A percentile compares a stretch with the other conserved stretches of the same genome.
phyloP scores from a whole-genome alignment of 2,888 invertebrate species.

The Calameuta idolon region DNA sequence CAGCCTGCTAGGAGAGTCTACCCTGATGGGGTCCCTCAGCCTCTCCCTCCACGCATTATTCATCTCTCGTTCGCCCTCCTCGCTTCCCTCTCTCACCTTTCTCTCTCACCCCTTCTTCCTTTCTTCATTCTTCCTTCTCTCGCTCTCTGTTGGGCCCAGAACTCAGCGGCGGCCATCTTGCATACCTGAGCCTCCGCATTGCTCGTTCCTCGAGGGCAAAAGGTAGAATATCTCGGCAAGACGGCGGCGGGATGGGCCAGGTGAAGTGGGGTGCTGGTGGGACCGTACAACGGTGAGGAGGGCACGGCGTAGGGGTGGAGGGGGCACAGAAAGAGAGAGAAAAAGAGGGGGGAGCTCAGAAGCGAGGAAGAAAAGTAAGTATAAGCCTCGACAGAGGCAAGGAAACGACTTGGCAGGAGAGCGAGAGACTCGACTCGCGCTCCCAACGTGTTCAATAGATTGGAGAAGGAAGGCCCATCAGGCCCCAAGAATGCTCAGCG shows the following conservation, averaged over 20 bases:
- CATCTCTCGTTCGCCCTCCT: slow-evolving; percentile 48
- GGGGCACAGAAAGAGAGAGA: slow-evolving; percentile 24
- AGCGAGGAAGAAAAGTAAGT: slow-evolving; percentile 10
- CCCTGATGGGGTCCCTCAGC: slow-evolving; percentile 34
- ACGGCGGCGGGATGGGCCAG: slow-evolving; percentile 38
- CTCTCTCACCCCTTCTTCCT: slow-evolving; percentile 28
- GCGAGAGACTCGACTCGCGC: slow-evolving; percentile 13
- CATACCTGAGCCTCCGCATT: slow-evolving; percentile 68
- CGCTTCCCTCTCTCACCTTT: not conserved
- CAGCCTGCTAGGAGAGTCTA: slow-evolving; percentile 21
- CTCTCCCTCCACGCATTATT: slow-evolving; percentile 58
- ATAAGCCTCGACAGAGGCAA: not conserved
- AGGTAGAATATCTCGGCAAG: slow-evolving; percentile 65
- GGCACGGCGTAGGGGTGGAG: slow-evolving; percentile 10
- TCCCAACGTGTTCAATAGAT: slow-evolving; percentile 55
- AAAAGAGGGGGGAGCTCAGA: slow-evolving; percentile 10
- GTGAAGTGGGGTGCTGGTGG: slow-evolving; percentile 20
- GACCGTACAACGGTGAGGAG: slow-evolving; percentile 23
- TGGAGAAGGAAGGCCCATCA: slow-evolving; percentile 56
- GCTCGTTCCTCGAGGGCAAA: slow-evolving; percentile 67
- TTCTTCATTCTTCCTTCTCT: slow-evolving; percentile 31
- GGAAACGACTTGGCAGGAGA: slow-evolving; percentile 16
- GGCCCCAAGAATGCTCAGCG: slow-evolving; percentile 50
- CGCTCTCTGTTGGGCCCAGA: slow-evolving; percentile 30
- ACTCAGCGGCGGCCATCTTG: slow-evolving; percentile 66